A percentile compares a stretch with the other conserved stretches of the same genome.
These are phyloP conservation scores for Elephas maximus DNA, from an alignment of 2,113 vertebrate genomes.

Conservation along the genomic window DNA sequence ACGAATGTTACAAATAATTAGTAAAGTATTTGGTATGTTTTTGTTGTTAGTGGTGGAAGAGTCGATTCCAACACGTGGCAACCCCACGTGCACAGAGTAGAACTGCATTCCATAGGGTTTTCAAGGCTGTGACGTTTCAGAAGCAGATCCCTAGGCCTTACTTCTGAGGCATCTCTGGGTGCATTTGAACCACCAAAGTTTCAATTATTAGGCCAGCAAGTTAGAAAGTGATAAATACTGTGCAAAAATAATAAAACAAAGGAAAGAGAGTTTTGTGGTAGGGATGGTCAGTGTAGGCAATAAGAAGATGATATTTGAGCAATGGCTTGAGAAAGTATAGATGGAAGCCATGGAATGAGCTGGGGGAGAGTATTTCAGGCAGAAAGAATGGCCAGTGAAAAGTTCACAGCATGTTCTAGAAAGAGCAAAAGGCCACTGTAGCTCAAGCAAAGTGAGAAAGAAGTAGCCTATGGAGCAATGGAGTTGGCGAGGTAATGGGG, in stretches of 20 bases:
- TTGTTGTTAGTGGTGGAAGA: not conserved
- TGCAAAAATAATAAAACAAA: not conserved
- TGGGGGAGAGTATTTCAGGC: too few relatives aligned
- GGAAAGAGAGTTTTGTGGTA: not conserved
- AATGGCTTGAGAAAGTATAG: too few relatives aligned
- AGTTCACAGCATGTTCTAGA: not conserved
- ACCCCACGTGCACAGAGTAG: too few relatives aligned
- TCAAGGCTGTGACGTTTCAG: too few relatives aligned
- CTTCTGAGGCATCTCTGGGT: too few relatives aligned
- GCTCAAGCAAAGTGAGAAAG: not conserved
- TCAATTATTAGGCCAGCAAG: too few relatives aligned
- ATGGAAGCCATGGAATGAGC: too few relatives aligned
- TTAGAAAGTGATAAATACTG: not conserved
- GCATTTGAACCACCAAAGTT: too few relatives aligned
- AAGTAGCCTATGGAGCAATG: not conserved
- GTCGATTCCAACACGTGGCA: not conserved
- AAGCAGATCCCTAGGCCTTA: too few relatives aligned
- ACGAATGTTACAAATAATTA: not conserved
- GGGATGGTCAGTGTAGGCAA: not conserved
- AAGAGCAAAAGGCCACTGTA: not conserved
- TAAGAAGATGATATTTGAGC: not conserved
- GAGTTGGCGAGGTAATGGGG: not conserved
- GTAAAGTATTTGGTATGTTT: not conserved
- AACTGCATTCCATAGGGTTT: too few relatives aligned
- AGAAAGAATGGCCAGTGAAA: not conserved